A percentile compares a stretch with the other conserved stretches of the same genome.
Evolutionary conservation across 2,797 vertebrate genomes (phyloP).

Genomic region (Pseudochaenichthys georgianus): DNA sequence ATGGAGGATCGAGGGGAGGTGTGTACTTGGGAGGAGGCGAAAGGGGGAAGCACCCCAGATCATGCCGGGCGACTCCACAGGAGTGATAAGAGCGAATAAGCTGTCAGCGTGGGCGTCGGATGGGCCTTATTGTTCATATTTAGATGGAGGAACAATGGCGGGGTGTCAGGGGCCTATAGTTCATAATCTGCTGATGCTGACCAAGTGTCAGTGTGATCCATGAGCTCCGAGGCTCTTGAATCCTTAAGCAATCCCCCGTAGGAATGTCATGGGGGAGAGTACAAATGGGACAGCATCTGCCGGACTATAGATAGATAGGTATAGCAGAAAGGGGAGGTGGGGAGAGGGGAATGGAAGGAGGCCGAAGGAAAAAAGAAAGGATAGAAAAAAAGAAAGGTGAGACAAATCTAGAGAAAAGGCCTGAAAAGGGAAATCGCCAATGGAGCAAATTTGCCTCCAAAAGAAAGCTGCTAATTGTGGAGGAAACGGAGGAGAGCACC

Average conservation of each 20-base stretch:
- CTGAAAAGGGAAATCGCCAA: slow-evolving; percentile 41
- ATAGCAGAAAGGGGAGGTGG: slow-evolving; percentile 63
- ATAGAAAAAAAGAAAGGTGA: slow-evolving; percentile 36
- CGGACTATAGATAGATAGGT: slow-evolving; percentile 85
- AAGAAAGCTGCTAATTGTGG: slow-evolving; percentile 66
- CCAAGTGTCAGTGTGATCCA: slow-evolving; percentile 85
- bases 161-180: slow-evolving; percentile 84
- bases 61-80: slow-evolving; percentile 72
- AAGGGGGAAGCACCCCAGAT: slow-evolving; percentile 63
- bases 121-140: slow-evolving; percentile 87
- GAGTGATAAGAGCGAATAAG: slow-evolving; percentile 79
- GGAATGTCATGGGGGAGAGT: slow-evolving; percentile 84
- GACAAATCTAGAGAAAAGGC: slow-evolving; percentile 43
- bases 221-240: slow-evolving; percentile 76
- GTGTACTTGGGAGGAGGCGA: slow-evolving; percentile 48
- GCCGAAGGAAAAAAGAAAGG: slow-evolving; percentile 50
- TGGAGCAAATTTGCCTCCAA: slow-evolving; percentile 29
- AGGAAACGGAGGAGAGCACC: slow-evolving; percentile 54
- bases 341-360: slow-evolving; percentile 52
- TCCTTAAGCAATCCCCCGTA: slow-evolving; percentile 81
- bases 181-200: slow-evolving; percentile 89
- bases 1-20: slow-evolving; percentile 20
- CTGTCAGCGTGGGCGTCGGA: slow-evolving; percentile 76
- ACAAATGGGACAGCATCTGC: slow-evolving; percentile 86
- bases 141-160: slow-evolving; percentile 87